Evolutionary conservation across 2,113 vertebrate species (phyloP), one percentile per base, ranked within the genome.

Genomic region (Melanerpes aurifrons): DNA sequence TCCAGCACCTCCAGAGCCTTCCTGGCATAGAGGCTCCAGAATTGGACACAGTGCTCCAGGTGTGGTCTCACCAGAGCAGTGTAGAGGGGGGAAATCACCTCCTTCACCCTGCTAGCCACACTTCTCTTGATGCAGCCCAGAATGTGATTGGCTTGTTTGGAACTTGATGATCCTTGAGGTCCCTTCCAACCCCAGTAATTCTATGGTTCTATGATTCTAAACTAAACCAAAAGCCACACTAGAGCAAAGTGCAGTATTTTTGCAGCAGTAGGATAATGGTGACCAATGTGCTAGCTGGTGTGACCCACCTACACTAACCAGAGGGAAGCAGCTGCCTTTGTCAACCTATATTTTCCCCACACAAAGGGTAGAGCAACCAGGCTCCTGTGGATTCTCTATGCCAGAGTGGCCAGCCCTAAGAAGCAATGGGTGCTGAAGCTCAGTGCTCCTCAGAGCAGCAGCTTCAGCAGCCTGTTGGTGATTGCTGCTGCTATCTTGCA

Each of bases 381-480:
- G 10, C 19, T 54, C 11, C 7, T 15, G 22, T 24, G 15, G 16
- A 4, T 4, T 75, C 16, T 8, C 32, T 40, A 2, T 0, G 1
- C 13, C 19, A 40, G n/a, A 59, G 12, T 11, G 7, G 21, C 15
- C 21, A 29, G 47, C 29, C 22, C 56, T 50, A 26, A n/a, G 22
- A 48, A 74, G 16, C 0, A 2, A 9, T 10, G 50, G 10, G 3
- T n/a, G 15, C 45, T 59, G 29, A 15, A 70, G 9, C 12, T 64
- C 20, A 28, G 19, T 57, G 21, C 6, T 68, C 16, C 35, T 15
- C 9, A 69, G 56, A 47, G 21, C 24, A 75, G 15, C 31, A 57
- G 2, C 9, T 31, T 72, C 45, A 2, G 2, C 43, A 45, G 15
- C 43, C 14, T 82, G 32, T 9, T 75, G 62, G 2, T 21, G n/a